These are phyloP conservation scores for Endomychus coccineus DNA, from an alignment of 2,888 invertebrate species.

Conservation along the genomic window DNA sequence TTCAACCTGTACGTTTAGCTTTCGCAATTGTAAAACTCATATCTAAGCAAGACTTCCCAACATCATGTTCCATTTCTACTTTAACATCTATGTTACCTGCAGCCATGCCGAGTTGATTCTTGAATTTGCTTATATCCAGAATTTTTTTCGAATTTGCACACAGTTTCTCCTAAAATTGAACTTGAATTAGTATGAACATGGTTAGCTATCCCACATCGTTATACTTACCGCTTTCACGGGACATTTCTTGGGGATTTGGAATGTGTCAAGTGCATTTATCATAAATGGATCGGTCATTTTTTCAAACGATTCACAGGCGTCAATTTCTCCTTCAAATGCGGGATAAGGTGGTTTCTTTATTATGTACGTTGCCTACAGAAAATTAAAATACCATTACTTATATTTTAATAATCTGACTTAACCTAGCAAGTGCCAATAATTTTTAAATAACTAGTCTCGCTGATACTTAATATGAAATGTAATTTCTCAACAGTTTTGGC, in stretches of 20 bases:
- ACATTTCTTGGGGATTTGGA: conserved; percentile 42
- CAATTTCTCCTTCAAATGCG: conserved; percentile 40
- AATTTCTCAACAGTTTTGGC: too few species aligned
- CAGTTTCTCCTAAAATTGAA: conserved; percentile 30
- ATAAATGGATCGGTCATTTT: conserved; percentile 25
- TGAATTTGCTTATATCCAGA: conserved; percentile 42
- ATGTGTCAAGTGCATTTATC: conserved; percentile 28
- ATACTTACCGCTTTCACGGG: conserved; percentile 31
- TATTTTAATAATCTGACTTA: too few species aligned
- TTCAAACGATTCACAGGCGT: conserved; percentile 39
- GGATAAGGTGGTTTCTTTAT: conserved; percentile 42
- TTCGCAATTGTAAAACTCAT: conserved; percentile 21
- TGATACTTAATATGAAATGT: too few species aligned
- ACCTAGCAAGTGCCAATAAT: too few species aligned
- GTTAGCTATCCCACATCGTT: not conserved
- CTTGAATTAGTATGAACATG: not conserved
- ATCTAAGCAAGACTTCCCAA: conserved; percentile 35
- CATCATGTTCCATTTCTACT: conserved; percentile 41
- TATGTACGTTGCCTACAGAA: too few species aligned
- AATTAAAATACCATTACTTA: too few species aligned
- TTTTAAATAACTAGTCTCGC: too few species aligned
- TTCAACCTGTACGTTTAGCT: conserved; percentile 13
- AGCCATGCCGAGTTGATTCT: conserved; percentile 42
- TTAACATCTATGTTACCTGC: conserved; percentile 41
- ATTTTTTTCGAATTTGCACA: conserved; percentile 38